These are phyloP conservation scores for Amphimedon queenslandica DNA, from an alignment of 37 sponge, comb jelly and placozoan species.

Conservation along the genomic window DNA sequence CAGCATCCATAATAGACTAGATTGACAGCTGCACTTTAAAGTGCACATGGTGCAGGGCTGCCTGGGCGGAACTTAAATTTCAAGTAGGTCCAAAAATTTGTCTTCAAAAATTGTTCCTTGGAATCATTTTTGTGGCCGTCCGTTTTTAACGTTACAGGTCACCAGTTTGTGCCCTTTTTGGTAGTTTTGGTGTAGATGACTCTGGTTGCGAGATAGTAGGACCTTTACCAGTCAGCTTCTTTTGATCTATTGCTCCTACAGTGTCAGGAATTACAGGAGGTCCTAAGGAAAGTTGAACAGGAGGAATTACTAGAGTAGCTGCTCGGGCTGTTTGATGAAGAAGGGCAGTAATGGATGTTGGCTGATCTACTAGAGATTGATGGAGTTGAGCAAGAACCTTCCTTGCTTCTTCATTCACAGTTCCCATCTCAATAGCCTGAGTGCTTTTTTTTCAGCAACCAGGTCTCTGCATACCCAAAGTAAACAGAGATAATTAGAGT, in stretches of 20 bases:
- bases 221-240: no score
- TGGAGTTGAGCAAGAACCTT: constrained; percentile 15
- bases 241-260: not conserved
- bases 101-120: no score
- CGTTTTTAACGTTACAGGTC: no score
- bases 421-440: not conserved
- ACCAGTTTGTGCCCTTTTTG: no score
- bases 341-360: not conserved
- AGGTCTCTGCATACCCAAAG: constrained; percentile 42
- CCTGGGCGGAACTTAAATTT: no score
- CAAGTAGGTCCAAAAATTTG: no score
- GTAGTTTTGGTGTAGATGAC: no score
- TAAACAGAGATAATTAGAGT: constrained; percentile 30
- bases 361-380: constrained; percentile 11
- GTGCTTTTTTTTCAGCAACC: constrained; percentile 28
- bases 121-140: no score
- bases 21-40: no score
- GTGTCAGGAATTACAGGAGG: constrained; percentile 4
- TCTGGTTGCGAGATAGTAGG: no score
- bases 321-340: constrained; percentile 12
- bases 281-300: constrained; percentile 12
- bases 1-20: no score
- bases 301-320: constrained; percentile 13
- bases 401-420: constrained; percentile 7
- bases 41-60: no score